Conservation (phyloP, 2,888 invertebrate genomes). For the Aelia acuminata region DNA sequence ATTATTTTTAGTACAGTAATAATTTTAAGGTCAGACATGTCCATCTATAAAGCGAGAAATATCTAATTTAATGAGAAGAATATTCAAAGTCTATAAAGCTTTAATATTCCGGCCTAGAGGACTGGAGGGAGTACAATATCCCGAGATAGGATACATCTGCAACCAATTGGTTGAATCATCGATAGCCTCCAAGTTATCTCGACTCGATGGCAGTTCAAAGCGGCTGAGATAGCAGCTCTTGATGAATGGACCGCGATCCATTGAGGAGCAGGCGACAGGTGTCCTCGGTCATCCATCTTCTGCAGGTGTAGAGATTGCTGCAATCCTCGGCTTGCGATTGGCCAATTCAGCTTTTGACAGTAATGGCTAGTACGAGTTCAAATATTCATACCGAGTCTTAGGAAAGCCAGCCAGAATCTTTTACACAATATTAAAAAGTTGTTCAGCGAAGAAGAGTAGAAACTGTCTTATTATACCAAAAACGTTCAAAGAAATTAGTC, state of each 20-base stretch:
- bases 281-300: not conserved
- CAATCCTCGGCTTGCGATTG: not conserved
- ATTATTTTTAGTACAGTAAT: too few relatives aligned
- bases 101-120: not conserved
- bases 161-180: not conserved
- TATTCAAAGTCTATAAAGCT: not conserved
- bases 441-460: too few relatives aligned
- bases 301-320: not conserved
- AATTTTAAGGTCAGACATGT: too few relatives aligned
- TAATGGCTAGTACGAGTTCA: too few relatives aligned
- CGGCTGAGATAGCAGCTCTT: not conserved
- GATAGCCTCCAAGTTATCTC: not conserved
- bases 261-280: not conserved
- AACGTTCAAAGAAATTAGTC: too few relatives aligned
- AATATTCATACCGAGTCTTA: too few relatives aligned
- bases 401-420: too few relatives aligned
- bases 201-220: constrained; percentile 17
- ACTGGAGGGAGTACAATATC: not conserved
- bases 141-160: constrained; percentile 6
- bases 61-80: not conserved
- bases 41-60: not conserved
- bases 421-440: too few relatives aligned
- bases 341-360: not conserved
- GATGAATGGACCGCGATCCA: constrained; percentile 39
- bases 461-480: too few relatives aligned